These are phyloP conservation scores for Callyntrura guangdongensis DNA, from an alignment of 2,888 invertebrate genomes.

Conservation along the genomic window DNA sequence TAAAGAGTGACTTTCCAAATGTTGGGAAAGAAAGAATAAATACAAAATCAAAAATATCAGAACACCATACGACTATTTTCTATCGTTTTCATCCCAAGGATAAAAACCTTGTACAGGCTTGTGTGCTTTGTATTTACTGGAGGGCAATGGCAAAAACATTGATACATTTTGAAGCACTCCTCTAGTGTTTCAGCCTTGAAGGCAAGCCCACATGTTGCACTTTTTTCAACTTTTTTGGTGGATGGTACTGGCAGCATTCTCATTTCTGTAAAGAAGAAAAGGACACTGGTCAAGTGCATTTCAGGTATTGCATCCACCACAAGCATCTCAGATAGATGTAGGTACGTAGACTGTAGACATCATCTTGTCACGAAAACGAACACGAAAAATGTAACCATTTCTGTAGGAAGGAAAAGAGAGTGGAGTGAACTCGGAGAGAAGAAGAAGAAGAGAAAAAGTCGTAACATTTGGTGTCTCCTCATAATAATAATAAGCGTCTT, in stretches of 20 bases:
- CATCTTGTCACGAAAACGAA: constrained; percentile 15
- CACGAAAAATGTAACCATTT: neutral
- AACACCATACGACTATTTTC: neutral
- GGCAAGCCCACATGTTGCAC: constrained; percentile 75
- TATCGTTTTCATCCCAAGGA: constrained; percentile 31
- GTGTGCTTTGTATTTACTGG: constrained; percentile 68
- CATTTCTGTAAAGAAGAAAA: neutral
- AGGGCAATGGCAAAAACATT: constrained; percentile 78
- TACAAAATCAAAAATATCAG: neutral
- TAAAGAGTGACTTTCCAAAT: neutral
- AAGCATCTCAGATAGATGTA: neutral
- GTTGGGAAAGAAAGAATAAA: neutral
- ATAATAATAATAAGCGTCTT: constrained; percentile 35
- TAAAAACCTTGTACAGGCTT: constrained; percentile 44
- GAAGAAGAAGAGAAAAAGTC: constrained; percentile 42
- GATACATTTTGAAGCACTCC: constrained; percentile 63
- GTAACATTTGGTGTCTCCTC: constrained; percentile 72
- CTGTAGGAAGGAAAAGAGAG: constrained; percentile 35
- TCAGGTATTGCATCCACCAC: constrained; percentile 35
- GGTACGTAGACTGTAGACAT: neutral
- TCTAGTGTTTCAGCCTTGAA: constrained; percentile 66
- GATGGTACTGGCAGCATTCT: constrained; percentile 3
- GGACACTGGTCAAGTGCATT: constrained; percentile 77
- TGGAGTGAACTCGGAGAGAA: constrained; percentile 38
- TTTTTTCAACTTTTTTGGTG: constrained; percentile 39